Percentiles rank a stretch among this genome's conserved stretches.
Evolutionary conservation across 2,797 vertebrate genomes (phyloP).

Genomic region (Notolabrus celidotus): DNA sequence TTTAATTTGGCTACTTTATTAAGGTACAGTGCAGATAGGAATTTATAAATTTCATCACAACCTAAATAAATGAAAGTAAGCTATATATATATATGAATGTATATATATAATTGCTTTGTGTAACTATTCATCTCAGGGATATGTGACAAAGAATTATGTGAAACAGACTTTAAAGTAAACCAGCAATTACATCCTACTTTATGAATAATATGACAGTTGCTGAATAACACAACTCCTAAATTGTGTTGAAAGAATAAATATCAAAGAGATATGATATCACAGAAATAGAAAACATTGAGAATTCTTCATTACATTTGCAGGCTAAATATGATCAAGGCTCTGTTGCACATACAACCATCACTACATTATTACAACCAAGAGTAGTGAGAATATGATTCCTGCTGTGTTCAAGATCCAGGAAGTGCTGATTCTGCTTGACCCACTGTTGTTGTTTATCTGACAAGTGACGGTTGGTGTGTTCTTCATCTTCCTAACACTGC

Average conservation of each 20-base stretch:
- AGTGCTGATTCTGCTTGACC: not conserved
- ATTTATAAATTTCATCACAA: not conserved
- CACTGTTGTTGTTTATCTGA: not conserved
- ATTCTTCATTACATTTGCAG: not conserved
- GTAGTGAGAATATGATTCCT: slow-evolving; percentile 35
- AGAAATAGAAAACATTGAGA: not conserved
- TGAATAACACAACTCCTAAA: not conserved
- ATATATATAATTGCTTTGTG: no score
- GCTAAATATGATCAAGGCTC: not conserved
- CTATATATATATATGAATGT: no score
- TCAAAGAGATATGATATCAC: not conserved
- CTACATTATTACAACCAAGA: slow-evolving; percentile 47
- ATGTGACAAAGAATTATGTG: no score
- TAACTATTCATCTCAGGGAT: no score
- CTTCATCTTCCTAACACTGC: slow-evolving; percentile 49
- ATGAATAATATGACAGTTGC: not conserved
- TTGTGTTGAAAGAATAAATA: not conserved
- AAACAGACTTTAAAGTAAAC: not conserved
- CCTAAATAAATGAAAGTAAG: not conserved
- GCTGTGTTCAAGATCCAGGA: slow-evolving; percentile 35
- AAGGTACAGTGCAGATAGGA: not conserved
- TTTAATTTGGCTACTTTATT: not conserved
- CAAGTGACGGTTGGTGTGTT: slow-evolving; percentile 47
- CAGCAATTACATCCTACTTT: not conserved
- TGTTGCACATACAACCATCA: not conserved